Conservation (phyloP, 2,113 vertebrate genomes). For the Edolisoma coerulescens region DNA sequence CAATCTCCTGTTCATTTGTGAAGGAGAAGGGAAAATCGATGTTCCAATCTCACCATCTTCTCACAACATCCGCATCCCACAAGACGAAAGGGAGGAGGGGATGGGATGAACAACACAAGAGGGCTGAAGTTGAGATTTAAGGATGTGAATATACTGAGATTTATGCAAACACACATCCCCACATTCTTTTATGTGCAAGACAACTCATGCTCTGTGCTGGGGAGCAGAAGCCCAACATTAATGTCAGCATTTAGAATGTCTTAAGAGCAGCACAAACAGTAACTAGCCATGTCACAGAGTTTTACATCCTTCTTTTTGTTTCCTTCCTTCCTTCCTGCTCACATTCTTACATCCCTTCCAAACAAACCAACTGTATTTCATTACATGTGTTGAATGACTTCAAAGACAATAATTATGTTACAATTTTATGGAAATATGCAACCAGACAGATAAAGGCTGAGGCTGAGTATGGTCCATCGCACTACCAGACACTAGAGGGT, state of each 20-base stretch:
- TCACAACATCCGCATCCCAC: neutral
- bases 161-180: neutral
- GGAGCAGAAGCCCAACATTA: neutral
- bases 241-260: neutral
- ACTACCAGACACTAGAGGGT: neutral
- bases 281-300: neutral
- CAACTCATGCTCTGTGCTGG: neutral
- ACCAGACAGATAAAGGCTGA: neutral
- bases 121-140: neutral
- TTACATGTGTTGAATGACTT: neutral
- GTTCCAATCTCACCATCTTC: neutral
- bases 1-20: conserved; percentile 45
- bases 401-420: neutral
- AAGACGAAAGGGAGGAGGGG: neutral
- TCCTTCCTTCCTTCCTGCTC: neutral
- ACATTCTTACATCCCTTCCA: neutral
- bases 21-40: neutral
- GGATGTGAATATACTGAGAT: neutral
- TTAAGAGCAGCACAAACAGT: neutral
- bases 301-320: neutral
- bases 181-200: neutral
- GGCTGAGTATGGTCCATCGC: neutral
- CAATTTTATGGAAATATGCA: neutral
- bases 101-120: neutral
- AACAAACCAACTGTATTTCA: neutral